These are phyloP conservation scores for Diglossa cyanea DNA, from an alignment of 2,797 vertebrate species.

Conservation along the genomic window DNA sequence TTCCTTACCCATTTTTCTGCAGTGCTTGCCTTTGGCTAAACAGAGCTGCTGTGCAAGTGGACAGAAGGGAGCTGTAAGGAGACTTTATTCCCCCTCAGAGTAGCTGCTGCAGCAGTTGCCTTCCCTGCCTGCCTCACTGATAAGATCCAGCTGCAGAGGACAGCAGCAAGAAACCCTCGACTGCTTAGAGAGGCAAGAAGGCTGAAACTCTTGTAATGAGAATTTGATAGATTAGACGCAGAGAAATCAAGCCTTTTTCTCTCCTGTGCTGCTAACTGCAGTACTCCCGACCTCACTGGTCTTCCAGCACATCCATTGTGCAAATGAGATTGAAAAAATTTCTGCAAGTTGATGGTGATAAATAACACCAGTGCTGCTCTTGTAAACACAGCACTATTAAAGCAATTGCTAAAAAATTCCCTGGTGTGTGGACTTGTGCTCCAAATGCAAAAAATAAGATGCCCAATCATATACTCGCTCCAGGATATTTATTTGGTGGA, in stretches of 20 bases:
- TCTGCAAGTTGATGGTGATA: constrained; percentile 38
- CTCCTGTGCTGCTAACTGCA: not conserved
- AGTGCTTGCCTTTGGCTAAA: not conserved
- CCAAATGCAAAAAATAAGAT: constrained; percentile 36
- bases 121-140: not conserved
- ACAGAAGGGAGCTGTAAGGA: not conserved
- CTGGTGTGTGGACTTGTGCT: not conserved
- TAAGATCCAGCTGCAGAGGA: constrained; percentile 11
- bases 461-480: not conserved
- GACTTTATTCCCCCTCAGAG: not conserved
- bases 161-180: not conserved
- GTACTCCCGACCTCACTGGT: constrained; percentile 5
- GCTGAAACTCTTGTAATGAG: constrained; percentile 31
- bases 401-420: constrained; percentile 47
- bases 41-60: not conserved
- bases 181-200: not conserved
- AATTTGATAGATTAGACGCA: constrained; percentile 40
- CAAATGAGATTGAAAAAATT: constrained; percentile 56
- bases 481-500: constrained; percentile 22
- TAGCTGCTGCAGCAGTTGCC: not conserved
- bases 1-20: not conserved
- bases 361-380: not conserved
- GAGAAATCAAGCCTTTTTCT: constrained; percentile 1
- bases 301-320: constrained; percentile 14
- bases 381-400: constrained; percentile 45